These are phyloP conservation scores for Heteromyza rotundicornis DNA, from an alignment of 2,888 invertebrate genomes.

Conservation along the genomic window DNA sequence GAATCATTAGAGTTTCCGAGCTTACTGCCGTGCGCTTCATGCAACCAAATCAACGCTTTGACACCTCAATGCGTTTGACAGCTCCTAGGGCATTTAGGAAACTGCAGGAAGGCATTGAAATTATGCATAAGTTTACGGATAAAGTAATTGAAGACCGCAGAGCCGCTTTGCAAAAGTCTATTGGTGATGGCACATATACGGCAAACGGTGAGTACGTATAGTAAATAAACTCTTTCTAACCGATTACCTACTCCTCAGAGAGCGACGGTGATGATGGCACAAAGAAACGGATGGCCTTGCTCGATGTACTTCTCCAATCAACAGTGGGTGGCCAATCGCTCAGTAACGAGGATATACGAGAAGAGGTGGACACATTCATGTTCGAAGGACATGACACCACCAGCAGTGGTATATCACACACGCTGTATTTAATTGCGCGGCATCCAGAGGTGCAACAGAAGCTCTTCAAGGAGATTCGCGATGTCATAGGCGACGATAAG, in stretches of 20 bases:
- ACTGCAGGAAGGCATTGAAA: constrained; percentile 26
- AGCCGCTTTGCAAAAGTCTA: constrained; percentile 23
- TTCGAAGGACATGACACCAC: constrained; percentile 65
- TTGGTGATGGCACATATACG: constrained; percentile 26
- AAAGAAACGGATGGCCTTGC: constrained; percentile 70
- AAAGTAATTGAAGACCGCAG: constrained; percentile 40
- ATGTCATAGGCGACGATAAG: constrained; percentile 49
- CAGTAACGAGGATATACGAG: constrained; percentile 67
- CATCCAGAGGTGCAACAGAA: constrained; percentile 52
- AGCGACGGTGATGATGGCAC: constrained; percentile 59
- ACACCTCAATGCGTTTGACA: constrained; percentile 34
- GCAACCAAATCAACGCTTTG: constrained; percentile 40
- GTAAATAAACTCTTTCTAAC: not conserved
- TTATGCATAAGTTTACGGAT: constrained; percentile 37
- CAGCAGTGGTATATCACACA: constrained; percentile 53
- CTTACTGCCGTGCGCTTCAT: constrained; percentile 43
- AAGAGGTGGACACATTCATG: constrained; percentile 74
- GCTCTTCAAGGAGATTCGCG: constrained; percentile 48
- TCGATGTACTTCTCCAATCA: constrained; percentile 71
- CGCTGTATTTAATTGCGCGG: constrained; percentile 49
- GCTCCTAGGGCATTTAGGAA: constrained; percentile 20
- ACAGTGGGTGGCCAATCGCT: constrained; percentile 67
- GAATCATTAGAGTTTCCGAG: constrained; percentile 35
- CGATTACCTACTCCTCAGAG: not conserved
- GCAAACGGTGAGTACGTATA: not conserved